Evolutionary conservation across 2,888 invertebrate species (phyloP).

Genomic region (Nipponacmea schrenckii): DNA sequence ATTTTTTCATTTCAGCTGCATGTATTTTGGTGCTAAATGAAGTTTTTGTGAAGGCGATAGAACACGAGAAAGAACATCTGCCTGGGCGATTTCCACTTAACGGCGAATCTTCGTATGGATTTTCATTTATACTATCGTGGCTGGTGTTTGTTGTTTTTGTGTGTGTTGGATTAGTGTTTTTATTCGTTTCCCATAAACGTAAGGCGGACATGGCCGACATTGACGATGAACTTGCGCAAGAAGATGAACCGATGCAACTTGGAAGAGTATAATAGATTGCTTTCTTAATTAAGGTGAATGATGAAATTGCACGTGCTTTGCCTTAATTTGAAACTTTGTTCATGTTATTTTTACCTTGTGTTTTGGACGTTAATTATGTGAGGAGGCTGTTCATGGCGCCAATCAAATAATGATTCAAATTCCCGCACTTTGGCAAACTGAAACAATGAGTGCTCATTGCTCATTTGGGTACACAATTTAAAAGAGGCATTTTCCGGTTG

Average conservation of each 20-base stretch:
- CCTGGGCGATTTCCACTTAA: constrained; percentile 77
- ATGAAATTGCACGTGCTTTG: background rate
- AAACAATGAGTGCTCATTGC: too few relatives aligned
- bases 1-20: constrained; percentile 73
- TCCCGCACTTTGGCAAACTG: too few relatives aligned
- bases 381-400: too few relatives aligned
- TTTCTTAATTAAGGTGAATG: background rate
- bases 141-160: constrained; percentile 79
- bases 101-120: constrained; percentile 77
- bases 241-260: constrained; percentile 86
- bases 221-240: constrained; percentile 82
- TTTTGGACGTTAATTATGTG: too few relatives aligned
- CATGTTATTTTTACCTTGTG: too few relatives aligned
- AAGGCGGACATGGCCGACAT: constrained; percentile 85
- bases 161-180: constrained; percentile 78
- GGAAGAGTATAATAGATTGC: constrained; percentile 60
- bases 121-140: constrained; percentile 73
- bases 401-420: too few relatives aligned
- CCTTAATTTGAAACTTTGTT: background rate
- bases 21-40: constrained; percentile 85
- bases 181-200: constrained; percentile 84
- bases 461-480: too few relatives aligned
- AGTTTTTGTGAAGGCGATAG: constrained; percentile 80
- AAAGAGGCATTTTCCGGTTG: too few relatives aligned
- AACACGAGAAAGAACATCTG: constrained; percentile 77